Conservation (phyloP, 2,797 vertebrate species). For the Argentina silus region DNA sequence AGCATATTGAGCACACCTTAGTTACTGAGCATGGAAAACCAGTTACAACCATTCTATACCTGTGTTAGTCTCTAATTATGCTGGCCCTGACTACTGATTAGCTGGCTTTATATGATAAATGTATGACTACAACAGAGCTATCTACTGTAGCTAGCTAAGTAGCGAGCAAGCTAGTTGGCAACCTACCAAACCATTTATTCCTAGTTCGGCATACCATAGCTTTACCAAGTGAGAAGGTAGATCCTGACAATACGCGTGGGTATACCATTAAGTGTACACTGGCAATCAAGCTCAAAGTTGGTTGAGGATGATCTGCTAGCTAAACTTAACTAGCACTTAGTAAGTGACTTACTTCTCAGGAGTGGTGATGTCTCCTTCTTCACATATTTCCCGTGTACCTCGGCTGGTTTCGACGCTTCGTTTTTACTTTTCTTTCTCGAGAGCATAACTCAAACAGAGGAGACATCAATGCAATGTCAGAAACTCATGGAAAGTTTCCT, state of each 20-base stretch:
- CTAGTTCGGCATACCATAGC: no score
- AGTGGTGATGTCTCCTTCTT: slow-evolving; percentile 98
- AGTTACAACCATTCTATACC: no score
- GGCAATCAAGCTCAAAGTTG: neutral
- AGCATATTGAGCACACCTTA: neutral
- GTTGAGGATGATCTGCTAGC: slow-evolving; percentile 25
- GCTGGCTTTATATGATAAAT: neutral
- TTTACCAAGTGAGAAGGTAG: no score
- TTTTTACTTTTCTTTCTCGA: slow-evolving; percentile 97
- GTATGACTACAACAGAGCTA: no score
- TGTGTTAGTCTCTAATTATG: neutral
- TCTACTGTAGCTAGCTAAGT: no score
- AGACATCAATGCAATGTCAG: slow-evolving; percentile 57
- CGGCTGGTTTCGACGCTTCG: slow-evolving; percentile 93
- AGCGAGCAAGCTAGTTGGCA: no score
- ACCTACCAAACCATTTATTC: no score
- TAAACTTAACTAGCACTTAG: slow-evolving; percentile 14
- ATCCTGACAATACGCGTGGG: no score
- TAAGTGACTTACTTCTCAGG: slow-evolving; percentile 79
- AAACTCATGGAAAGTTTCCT: slow-evolving; percentile 49
- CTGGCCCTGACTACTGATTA: neutral
- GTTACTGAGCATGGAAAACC: no score
- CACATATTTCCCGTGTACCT: slow-evolving; percentile 98
- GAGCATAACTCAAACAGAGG: slow-evolving; percentile 81
- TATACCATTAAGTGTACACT: no score